Evolutionary conservation across 1,140 invertebrate species (phyloP).

Genomic region (Neuroterus valhalla): DNA sequence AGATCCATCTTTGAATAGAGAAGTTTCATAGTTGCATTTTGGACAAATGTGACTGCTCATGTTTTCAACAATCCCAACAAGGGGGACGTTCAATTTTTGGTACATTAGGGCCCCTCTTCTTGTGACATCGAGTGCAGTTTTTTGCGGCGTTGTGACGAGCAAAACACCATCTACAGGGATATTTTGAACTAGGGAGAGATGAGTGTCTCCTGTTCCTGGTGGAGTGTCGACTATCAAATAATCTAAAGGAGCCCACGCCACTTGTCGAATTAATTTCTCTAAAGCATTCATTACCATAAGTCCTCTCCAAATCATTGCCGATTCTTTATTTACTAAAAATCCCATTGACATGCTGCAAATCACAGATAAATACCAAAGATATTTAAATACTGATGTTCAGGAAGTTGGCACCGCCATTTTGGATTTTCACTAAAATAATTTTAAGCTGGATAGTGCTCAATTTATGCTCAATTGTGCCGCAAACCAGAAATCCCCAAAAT

Average conservation of each 20-base stretch:
- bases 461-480: too few relatives aligned
- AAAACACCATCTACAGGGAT: conserved; percentile 88
- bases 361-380: background rate
- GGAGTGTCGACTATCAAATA: conserved; percentile 92
- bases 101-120: conserved; percentile 88
- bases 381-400: too few relatives aligned
- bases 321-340: conserved; percentile 85
- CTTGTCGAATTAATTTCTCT: conserved; percentile 87
- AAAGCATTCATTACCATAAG: conserved; percentile 96
- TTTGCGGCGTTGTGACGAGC: conserved; percentile 91
- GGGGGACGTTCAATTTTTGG: conserved; percentile 85
- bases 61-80: conserved; percentile 90
- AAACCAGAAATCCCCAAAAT: too few relatives aligned
- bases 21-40: conserved; percentile 80
- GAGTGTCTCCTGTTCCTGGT: conserved; percentile 94
- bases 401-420: too few relatives aligned
- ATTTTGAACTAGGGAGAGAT: conserved; percentile 91
- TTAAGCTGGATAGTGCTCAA: too few relatives aligned
- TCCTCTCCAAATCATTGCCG: conserved; percentile 91
- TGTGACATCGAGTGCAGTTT: conserved; percentile 87
- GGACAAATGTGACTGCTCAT: conserved; percentile 86
- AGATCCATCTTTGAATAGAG: conserved; percentile 79
- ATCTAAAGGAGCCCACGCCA: conserved; percentile 88
- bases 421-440: too few relatives aligned
- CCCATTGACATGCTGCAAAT: conserved; percentile 90